Evolutionary conservation across 2,888 invertebrate genomes (phyloP).

Genomic region (Embidobia sp.): DNA sequence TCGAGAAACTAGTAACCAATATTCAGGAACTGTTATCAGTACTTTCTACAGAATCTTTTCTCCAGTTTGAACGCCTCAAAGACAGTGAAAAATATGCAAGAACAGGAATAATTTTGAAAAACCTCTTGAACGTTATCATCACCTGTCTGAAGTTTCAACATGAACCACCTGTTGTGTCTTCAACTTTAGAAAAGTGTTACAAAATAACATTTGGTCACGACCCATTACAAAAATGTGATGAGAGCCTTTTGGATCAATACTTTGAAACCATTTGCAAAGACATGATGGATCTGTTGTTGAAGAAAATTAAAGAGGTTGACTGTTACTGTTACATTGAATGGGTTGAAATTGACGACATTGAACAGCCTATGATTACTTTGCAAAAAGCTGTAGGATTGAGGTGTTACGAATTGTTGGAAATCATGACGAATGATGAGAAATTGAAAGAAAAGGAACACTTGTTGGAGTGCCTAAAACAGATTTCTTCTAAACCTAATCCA

Average conservation of each 20-base stretch:
- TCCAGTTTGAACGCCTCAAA: slow-evolving; percentile 52
- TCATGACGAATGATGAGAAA: slow-evolving; percentile 63
- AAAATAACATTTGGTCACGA: slow-evolving; percentile 72
- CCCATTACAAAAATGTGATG: slow-evolving; percentile 58
- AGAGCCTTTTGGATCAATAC: slow-evolving; percentile 40
- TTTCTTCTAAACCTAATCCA: slow-evolving; percentile 71
- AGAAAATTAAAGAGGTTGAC: slow-evolving; percentile 73
- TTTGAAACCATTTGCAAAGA: slow-evolving; percentile 67
- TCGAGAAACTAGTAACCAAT: slow-evolving; percentile 65
- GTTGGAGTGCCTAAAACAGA: slow-evolving; percentile 69
- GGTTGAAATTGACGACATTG: slow-evolving; percentile 73
- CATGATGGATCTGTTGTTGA: slow-evolving; percentile 69
- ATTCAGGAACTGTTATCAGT: slow-evolving; percentile 72
- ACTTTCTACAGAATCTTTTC: slow-evolving; percentile 66
- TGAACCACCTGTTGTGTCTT: slow-evolving; percentile 2
- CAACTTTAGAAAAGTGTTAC: slow-evolving; percentile 68
- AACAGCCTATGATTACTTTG: slow-evolving; percentile 69
- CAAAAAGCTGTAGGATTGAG: slow-evolving; percentile 75
- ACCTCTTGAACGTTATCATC: slow-evolving; percentile 66
- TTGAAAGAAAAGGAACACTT: slow-evolving; percentile 68
- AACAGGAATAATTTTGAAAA: slow-evolving; percentile 71
- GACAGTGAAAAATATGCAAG: slow-evolving; percentile 63
- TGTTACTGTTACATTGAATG: slow-evolving; percentile 74
- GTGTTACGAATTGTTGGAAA: slow-evolving; percentile 71
- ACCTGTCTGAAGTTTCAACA: slow-evolving; percentile 64